Conservation (phyloP, 2,888 invertebrate species). For the Odontomyia ornata region DNA sequence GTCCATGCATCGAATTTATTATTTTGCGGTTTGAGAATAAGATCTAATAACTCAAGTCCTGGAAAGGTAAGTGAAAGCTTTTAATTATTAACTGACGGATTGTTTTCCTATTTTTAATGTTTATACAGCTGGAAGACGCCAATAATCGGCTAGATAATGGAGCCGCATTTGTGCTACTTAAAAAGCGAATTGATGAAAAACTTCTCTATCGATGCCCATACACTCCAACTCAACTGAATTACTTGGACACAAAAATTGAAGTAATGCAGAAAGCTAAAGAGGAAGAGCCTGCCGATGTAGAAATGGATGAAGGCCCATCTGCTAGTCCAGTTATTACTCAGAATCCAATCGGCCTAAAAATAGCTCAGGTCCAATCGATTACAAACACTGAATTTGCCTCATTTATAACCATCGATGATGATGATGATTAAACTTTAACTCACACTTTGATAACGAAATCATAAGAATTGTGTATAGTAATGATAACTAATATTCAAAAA, state of each 20-base stretch:
- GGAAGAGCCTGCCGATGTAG: not conserved
- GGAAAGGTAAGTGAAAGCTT: not conserved
- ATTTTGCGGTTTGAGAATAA: constrained; percentile 22
- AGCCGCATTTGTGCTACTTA: constrained; percentile 46
- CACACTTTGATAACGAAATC: too few relatives aligned
- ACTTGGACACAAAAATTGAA: constrained; percentile 21
- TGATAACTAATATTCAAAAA: too few relatives aligned
- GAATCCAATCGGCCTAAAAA: constrained; percentile 13
- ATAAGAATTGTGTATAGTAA: too few relatives aligned
- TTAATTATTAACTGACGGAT: too few relatives aligned
- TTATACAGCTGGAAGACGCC: constrained; percentile 35
- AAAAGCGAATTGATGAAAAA: constrained; percentile 25
- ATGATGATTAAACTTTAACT: not conserved
- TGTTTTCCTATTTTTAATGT: not conserved
- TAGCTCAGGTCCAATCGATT: constrained; percentile 26
- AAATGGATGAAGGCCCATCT: not conserved
- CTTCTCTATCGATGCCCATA: constrained; percentile 37
- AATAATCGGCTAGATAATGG: constrained; percentile 40
- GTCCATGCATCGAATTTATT: constrained; percentile 61
- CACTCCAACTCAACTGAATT: constrained; percentile 43
- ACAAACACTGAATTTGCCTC: constrained; percentile 18
- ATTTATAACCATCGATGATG: constrained; percentile 23
- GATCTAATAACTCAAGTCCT: not conserved
- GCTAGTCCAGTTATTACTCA: constrained; percentile 6
- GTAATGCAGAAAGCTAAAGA: not conserved